phyloP scores from a whole-genome alignment of 2,888 invertebrate genomes.

The Drosophila cracens region DNA sequence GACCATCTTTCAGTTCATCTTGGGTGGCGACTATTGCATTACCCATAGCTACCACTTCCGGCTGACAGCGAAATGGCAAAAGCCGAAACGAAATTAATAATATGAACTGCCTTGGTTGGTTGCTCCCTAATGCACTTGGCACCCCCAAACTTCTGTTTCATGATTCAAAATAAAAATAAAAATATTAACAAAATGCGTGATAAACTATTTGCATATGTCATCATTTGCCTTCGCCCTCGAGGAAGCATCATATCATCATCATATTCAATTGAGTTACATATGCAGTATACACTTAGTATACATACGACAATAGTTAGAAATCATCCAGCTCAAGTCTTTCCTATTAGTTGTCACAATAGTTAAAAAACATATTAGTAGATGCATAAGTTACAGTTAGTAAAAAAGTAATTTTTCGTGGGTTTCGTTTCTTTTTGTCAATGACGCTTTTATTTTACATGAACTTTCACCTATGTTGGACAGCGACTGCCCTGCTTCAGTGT shows the following conservation, averaged over 20 bases:
- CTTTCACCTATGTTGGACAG: conserved; percentile 47
- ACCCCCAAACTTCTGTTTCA: background rate
- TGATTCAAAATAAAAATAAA: background rate
- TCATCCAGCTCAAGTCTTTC: background rate
- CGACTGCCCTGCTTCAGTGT: conserved; percentile 82
- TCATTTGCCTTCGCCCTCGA: background rate
- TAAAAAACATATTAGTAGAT: background rate
- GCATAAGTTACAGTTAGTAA: background rate
- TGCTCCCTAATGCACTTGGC: background rate
- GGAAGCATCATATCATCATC: too few species aligned
- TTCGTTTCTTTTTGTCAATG: background rate
- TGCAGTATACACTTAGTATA: too few species aligned
- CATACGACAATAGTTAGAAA: too few species aligned
- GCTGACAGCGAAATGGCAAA: conserved; percentile 1
- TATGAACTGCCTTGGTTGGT: background rate
- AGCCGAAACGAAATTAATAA: background rate
- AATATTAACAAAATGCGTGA: too few species aligned
- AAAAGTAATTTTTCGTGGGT: background rate
- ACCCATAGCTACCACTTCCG: conserved; percentile 22
- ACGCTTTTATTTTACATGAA: background rate
- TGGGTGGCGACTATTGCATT: conserved; percentile 4
- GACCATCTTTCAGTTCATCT: background rate
- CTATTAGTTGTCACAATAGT: background rate
- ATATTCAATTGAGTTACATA: too few species aligned
- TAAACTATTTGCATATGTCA: background rate